phyloP scores from a whole-genome alignment of 2,113 vertebrate genomes.

The Campylomormyrus numenius region DNA sequence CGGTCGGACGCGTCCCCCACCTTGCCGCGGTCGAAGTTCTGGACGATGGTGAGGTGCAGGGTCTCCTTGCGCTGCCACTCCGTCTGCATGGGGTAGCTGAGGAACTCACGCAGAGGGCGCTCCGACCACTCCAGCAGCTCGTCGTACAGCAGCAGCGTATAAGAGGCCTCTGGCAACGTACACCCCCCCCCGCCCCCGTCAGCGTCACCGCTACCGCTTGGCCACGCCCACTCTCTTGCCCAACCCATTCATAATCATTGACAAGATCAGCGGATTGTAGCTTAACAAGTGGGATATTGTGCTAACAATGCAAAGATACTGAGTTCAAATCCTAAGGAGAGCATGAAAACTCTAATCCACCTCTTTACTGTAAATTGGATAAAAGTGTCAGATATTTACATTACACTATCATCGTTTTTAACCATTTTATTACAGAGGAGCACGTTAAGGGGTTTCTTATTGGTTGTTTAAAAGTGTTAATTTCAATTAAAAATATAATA shows the following conservation, averaged over 20 bases:
- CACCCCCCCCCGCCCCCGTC: background rate
- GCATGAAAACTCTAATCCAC: background rate
- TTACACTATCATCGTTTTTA: background rate
- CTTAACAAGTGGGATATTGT: background rate
- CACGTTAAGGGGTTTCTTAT: background rate
- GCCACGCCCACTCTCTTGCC: background rate
- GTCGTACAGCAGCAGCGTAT: conserved; percentile 88
- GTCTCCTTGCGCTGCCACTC: conserved; percentile 96
- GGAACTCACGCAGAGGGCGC: conserved; percentile 84
- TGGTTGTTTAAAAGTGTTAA: background rate
- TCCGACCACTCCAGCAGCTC: conserved; percentile 95
- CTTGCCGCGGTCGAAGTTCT: conserved; percentile 90
- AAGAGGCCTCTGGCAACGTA: conserved; percentile 77
- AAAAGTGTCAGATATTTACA: background rate
- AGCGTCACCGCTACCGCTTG: background rate
- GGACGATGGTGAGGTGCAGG: conserved; percentile 89
- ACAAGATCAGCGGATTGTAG: background rate
- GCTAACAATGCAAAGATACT: background rate
- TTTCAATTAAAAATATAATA: background rate
- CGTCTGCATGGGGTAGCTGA: conserved; percentile 94
- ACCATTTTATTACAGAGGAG: background rate
- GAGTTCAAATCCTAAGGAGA: background rate
- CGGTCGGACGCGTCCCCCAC: conserved; percentile 46
- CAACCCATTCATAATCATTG: background rate
- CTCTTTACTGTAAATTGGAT: background rate